Base-by-base conservation (phyloP, 2,888 invertebrate genomes). In the Agriopis leucophaearia region DNA sequence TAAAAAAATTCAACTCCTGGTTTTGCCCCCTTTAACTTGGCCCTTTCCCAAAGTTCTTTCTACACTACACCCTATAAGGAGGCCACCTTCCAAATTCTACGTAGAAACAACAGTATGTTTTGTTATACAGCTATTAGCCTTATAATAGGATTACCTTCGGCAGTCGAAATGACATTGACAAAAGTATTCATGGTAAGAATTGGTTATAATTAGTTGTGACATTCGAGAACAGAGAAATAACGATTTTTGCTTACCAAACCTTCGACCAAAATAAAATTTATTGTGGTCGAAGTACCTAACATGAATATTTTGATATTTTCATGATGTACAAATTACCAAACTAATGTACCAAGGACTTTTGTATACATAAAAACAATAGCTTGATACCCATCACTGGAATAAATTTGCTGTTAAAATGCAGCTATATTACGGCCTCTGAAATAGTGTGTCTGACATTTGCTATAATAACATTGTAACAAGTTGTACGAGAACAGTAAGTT, bases 121-220 rank as follows among this genome's bases (percentile, higher is more conserved):
- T 59, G 50, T 58, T 12, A 42, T 66, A 64, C 16, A 35, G 18
- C 50, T 12, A 48, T 47, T 27, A 16, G 16, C 58, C 45, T 8
- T 18, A 4, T 65, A 70, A 58, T 64, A 58, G 56, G 62, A 67
- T 62, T 57, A 27, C 35, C 44, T 60, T 55, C 42, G 8, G 10
- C 16, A 42, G 35, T 44, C 36, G 51, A 52, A 47, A 48, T 38
- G 52, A 47, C 47, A 60, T 50, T 60, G 56, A 66, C 54, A 47
- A 58, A 50, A 18, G 57, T 27, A 44, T 56, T 36, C 35, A n/a
- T 44, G 35, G 44, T 58, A 58, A 45, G 45, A 38, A 38, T 58
- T 38, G 47, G 0, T 35, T 50, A 18, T 59, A 59, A 59, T 40
- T 59, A 50, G n/a, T 50, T 38, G 1, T 50, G 40, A 59, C 50